Base-by-base conservation (phyloP, 2,888 invertebrate genomes). In the Stenodera caucasica region DNA sequence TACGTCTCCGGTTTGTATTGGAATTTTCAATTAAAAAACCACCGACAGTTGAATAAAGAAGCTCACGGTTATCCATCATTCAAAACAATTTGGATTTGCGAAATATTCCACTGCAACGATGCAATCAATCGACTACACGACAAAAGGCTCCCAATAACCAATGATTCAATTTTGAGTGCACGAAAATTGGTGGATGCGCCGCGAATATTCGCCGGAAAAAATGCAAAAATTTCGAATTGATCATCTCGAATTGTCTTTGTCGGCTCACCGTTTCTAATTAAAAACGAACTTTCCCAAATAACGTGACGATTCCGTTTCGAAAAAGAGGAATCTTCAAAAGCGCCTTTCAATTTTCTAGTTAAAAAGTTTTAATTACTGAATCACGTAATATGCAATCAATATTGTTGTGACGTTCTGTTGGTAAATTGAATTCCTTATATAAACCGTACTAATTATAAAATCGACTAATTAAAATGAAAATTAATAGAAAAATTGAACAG, bases 11-110 rank as follows among this genome's bases (percentile, higher is more conserved):
- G n/a, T n/a, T 12, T 45, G 11, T 45, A 11, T 18, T 45, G 3
- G 45, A 45, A 45, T 18, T 45, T 45, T 45, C 21, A 45, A 45
- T 45, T 45, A 45, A 45, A 45, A 9, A 21, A 21, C 9, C 18
- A 21, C 45, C 21, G 45, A 21, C 45, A 45, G 45, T 40, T 40
- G n/a, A n/a, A n/a, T n/a, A n/a, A n/a, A n/a, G n/a, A n/a, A n/a
- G n/a, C n/a, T n/a, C n/a, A n/a, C n/a, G n/a, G n/a, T n/a, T n/a
- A n/a, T n/a, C n/a, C n/a, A n/a, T n/a, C n/a, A n/a, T n/a, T n/a
- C n/a, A n/a, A n/a, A n/a, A n/a, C n/a, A n/a, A n/a, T n/a, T n/a
- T n/a, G n/a, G n/a, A n/a, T n/a, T n/a, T n/a, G n/a, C n/a, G n/a
- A n/a, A n/a, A n/a, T n/a, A n/a, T n/a, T n/a, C n/a, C n/a, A n/a